Conservation (phyloP, 2,113 vertebrate genomes). For the Archilochus colubris region DNA sequence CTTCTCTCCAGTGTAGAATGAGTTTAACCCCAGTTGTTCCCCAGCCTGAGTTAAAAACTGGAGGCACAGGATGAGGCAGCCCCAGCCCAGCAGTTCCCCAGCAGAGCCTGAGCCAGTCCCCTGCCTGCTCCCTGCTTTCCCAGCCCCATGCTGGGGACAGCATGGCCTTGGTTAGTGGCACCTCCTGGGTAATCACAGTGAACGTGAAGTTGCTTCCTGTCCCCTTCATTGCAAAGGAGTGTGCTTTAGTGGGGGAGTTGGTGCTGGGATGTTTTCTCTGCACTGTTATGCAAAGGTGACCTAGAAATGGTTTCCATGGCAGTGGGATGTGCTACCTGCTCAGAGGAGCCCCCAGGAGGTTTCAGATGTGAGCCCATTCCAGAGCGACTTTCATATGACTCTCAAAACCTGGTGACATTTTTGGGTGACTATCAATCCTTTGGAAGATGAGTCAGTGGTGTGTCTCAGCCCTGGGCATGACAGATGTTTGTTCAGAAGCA, state of each 20-base stretch:
- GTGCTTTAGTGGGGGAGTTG: not conserved
- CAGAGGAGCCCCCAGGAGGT: not conserved
- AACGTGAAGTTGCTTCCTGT: not conserved
- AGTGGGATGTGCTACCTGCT: not conserved
- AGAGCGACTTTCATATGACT: not conserved
- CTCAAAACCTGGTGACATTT: not conserved
- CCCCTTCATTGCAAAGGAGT: rapidly evolving
- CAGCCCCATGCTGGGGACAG: not conserved
- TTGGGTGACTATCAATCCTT: not conserved
- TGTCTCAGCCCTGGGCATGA: not conserved
- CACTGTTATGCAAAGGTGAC: not conserved
- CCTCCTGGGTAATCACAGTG: not conserved
- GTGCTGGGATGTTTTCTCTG: not conserved
- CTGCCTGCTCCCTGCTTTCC: rapidly evolving
- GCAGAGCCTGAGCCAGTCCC: not conserved
- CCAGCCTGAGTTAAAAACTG: not conserved
- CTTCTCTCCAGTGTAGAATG: not conserved
- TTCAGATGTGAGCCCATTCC: not conserved
- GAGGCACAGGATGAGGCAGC: not conserved
- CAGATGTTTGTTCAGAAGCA: conserved; percentile 14
- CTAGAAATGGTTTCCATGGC: conserved; percentile 12
- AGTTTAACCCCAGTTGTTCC: not conserved
- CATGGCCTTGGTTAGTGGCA: not conserved
- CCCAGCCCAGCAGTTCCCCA: not conserved
- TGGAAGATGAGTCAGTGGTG: not conserved